These are phyloP conservation scores for Xanthostigma xanthostigma DNA, from an alignment of 2,888 invertebrate species.

Conservation along the genomic window DNA sequence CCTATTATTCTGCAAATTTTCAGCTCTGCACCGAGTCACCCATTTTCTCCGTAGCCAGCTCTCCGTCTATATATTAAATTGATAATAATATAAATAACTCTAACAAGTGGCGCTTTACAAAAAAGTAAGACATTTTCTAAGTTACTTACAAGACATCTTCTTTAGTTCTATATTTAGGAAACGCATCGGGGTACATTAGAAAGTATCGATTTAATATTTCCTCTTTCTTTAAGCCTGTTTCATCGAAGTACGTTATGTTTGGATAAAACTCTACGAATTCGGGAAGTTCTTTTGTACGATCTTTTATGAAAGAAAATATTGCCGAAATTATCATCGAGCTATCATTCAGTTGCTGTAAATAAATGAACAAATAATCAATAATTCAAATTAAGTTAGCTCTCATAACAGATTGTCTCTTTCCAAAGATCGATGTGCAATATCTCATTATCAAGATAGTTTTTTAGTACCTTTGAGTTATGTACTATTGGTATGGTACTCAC, in stretches of 20 bases:
- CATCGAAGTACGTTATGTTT: slow-evolving; percentile 47
- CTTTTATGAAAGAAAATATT: slow-evolving; percentile 59
- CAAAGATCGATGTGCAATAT: too few relatives aligned
- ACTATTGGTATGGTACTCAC: too few relatives aligned
- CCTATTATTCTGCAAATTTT: too few relatives aligned
- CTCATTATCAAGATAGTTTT: too few relatives aligned
- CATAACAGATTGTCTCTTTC: too few relatives aligned
- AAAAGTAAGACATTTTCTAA: not conserved
- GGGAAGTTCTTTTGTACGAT: slow-evolving; percentile 39
- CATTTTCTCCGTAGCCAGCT: too few relatives aligned
- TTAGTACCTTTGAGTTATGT: too few relatives aligned
- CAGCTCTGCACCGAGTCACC: too few relatives aligned
- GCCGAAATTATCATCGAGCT: slow-evolving; percentile 88
- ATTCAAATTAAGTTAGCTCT: slow-evolving; percentile 2
- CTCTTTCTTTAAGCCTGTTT: slow-evolving; percentile 45
- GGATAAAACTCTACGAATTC: slow-evolving; percentile 71
- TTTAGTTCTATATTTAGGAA: slow-evolving; percentile 34
- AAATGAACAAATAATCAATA: slow-evolving; percentile 3
- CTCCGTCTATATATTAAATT: too few relatives aligned
- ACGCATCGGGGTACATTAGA: slow-evolving; percentile 57
- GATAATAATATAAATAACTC: too few relatives aligned
- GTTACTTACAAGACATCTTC: slow-evolving; percentile 41
- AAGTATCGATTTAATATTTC: slow-evolving; percentile 83
- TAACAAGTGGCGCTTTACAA: too few relatives aligned
- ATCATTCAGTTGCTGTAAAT: slow-evolving; percentile 70